Base-by-base conservation (phyloP, 2,113 vertebrate genomes). In the Acrocephalus kingi region DNA sequence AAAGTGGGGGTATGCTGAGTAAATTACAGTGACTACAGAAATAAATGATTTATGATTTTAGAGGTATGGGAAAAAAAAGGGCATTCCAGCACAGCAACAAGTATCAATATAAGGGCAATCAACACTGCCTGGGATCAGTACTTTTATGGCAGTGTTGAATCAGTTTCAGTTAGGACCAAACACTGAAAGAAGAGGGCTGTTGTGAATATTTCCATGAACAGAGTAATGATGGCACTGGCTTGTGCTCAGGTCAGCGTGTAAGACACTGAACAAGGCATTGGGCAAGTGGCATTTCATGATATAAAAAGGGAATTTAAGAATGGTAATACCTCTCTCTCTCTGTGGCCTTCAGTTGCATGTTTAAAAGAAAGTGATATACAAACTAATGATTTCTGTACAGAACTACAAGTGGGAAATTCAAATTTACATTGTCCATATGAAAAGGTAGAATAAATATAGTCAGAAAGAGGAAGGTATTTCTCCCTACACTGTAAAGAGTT, bases 241-340 rank as follows among this genome's bases (percentile, higher is more conserved):
- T 75, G 45, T 3, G 17, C 52, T 77, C 61, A 75, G 56, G 68
- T 73, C 48, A 33, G 7, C 2, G 31, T 7, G 35, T 3, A 33
- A 48, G 48, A 56, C 3, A 2, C 43, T 27, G 25, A 58, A 88
- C 24, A 24, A 43, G 7, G 21, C 8, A 52, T 3, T 52, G 35
- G 20, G 19, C 4, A 63, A 30, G 61, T 89, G 73, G 19, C 73
- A 87, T 58, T 74, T 78, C n/a, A 41, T 67, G 28, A 75, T 84
- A 94, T 62, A 69, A 77, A 91, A 93, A 89, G 22, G 56, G 78
- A 74, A 28, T 78, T 93, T 58, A 58, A 81, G 61, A 90, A 90
- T 5, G 18, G 69, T 9, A 71, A 78, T 84, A 9, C 8, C 35
- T 54, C 46, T 89, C 75, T 87, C 16, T 25, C 39, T 23, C n/a